Base-by-base conservation (phyloP, 2,113 vertebrate genomes). In the Siphamia tubifer region DNA sequence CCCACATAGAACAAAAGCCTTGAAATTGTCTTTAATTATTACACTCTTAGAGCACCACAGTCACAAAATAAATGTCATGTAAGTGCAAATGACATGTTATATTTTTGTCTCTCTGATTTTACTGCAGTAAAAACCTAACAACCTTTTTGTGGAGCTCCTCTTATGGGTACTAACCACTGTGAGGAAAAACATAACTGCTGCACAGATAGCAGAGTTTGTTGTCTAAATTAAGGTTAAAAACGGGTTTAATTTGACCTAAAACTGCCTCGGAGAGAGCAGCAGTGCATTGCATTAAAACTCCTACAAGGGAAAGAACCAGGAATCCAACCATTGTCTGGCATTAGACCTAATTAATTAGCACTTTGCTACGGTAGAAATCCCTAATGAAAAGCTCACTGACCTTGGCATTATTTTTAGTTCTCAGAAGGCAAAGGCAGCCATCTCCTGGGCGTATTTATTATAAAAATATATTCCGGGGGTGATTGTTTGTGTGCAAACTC, bases 301-400 rank as follows among this genome's bases (percentile, higher is more conserved):
- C 23, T 30, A 27, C 40, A 52, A 34, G 25, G 36, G 19, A 58
- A 23, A 13, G 31, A 58, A 52, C 47, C n/a, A 8, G 38, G 47
- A 68, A 39, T 68, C 69, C 49, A 8, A 49, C 47, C 55, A 68
- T 73, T 87, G 81, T 83, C 43, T 85, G 66, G 72, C 66, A 82
- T 89, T 71, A 73, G 58, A 40, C 20, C 69, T 87, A 86, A 89
- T 89, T 89, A 87, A 79, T 86, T 63, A 74, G 62, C 57, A 63
- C 58, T 85, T 83, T 80, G 60, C 39, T 74, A 28, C 48, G 47
- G 67, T 77, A 44, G 62, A 57, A 80, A 49, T 66, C 63, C 68
- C 71, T 43, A 58, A 72, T 73, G 48, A 71, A 57, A 52, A n/a
- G 58, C 72, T 65, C 54, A 51, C 27, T 79, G 82, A 88, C 87